Evolutionary conservation across 2,113 vertebrate species (phyloP).

Genomic region (Thymallus thymallus): DNA sequence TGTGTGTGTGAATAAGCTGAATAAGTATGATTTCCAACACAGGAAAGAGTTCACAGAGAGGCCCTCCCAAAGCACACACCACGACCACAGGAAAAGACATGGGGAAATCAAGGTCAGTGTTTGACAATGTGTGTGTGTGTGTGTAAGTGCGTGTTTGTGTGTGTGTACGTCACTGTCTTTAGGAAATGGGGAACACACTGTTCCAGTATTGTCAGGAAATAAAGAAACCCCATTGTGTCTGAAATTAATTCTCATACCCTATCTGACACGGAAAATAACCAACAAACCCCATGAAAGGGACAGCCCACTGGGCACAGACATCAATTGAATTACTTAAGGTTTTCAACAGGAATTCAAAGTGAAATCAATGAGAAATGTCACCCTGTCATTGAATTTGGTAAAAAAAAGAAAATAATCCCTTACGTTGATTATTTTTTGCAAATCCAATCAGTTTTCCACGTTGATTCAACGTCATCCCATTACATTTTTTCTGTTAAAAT

Average conservation of each 20-base stretch:
- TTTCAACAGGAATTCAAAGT: no score
- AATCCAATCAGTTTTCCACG: no score
- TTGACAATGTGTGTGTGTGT: conserved; percentile 50
- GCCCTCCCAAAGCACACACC: conserved; percentile 39
- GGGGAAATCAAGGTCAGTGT: conserved; percentile 56
- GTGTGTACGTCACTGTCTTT: conserved; percentile 14
- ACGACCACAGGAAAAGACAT: conserved; percentile 38
- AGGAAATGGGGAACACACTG: neutral
- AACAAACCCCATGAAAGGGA: no score
- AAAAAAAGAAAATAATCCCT: no score
- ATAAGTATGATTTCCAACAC: conserved; percentile 59
- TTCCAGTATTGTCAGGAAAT: conserved; percentile 1
- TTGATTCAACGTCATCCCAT: no score
- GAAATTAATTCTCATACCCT: neutral
- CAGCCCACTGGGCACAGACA: no score
- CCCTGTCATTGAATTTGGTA: no score
- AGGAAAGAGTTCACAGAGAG: conserved; percentile 43
- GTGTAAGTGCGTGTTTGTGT: conserved; percentile 35
- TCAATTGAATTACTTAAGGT: no score
- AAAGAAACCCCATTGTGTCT: neutral
- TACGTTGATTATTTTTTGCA: no score
- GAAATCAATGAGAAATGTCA: no score
- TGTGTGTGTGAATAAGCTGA: conserved; percentile 56
- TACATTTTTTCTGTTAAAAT: no score
- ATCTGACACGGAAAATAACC: no score